Conservation (phyloP, 1,140 invertebrate species). For the Drosophila punjabiensis region DNA sequence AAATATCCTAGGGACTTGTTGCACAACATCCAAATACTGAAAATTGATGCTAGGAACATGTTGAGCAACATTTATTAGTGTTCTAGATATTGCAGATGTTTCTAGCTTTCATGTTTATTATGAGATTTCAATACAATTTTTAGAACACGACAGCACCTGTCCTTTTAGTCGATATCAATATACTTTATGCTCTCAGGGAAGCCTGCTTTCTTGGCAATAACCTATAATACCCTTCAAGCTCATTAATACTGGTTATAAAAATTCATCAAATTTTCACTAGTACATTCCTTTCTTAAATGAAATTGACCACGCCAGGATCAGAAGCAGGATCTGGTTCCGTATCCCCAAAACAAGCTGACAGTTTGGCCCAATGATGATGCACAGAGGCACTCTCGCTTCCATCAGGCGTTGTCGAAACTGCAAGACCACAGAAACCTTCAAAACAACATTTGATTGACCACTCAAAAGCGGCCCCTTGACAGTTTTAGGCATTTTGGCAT, state of each 20-base stretch:
- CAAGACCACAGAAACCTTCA: conserved; percentile 68
- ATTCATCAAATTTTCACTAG: neutral
- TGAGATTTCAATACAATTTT: too few relatives aligned
- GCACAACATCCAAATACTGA: too few relatives aligned
- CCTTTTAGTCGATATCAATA: neutral
- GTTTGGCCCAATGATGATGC: conserved; percentile 10
- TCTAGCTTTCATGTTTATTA: too few relatives aligned
- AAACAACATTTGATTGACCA: conserved; percentile 81
- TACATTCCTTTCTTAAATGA: neutral
- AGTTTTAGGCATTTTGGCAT: conserved; percentile 61
- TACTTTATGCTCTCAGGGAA: neutral
- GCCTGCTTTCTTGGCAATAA: neutral
- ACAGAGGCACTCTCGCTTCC: neutral
- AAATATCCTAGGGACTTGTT: neutral
- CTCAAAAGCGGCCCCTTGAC: conserved; percentile 59
- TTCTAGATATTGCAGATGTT: too few relatives aligned
- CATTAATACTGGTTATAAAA: neutral
- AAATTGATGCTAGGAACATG: too few relatives aligned
- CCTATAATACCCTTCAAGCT: neutral
- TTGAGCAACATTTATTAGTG: too few relatives aligned
- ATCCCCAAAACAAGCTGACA: conserved; percentile 27
- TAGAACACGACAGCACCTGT: too few relatives aligned
- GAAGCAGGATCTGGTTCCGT: neutral
- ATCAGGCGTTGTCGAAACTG: conserved; percentile 40
- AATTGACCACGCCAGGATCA: neutral